Percentiles rank a stretch among this genome's conserved stretches.
Evolutionary conservation across 2,888 invertebrate genomes (phyloP).

Genomic region (Sericinus montela): DNA sequence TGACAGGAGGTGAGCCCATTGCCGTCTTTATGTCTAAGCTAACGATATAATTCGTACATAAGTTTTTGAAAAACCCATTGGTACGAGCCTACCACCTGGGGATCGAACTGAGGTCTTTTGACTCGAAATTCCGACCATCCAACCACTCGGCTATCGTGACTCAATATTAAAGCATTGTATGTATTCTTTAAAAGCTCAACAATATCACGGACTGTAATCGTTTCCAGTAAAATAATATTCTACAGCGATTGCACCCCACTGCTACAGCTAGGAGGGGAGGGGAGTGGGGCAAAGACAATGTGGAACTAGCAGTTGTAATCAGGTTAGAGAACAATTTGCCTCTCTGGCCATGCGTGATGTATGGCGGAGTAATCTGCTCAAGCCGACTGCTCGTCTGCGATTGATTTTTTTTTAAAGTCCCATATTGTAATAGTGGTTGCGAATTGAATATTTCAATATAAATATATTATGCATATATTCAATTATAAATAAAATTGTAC

Average conservation of each 20-base stretch:
- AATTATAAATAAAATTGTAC: no score
- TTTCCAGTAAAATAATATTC: slow-evolving; percentile 25
- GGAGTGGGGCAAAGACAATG: slow-evolving; percentile 59
- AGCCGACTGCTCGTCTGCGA: slow-evolving; percentile 36
- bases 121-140: no score
- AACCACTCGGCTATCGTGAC: not conserved
- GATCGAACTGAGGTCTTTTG: no score
- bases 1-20: no score
- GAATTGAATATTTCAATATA: slow-evolving; percentile 11
- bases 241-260: slow-evolving; percentile 25
- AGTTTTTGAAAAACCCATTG: no score
- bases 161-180: not conserved
- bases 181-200: no score
- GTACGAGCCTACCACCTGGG: no score
- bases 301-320: slow-evolving; percentile 82
- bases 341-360: slow-evolving; percentile 84
- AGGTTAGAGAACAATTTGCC: slow-evolving; percentile 90
- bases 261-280: slow-evolving; percentile 19
- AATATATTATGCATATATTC: no score
- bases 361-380: slow-evolving; percentile 53
- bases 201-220: not conserved
- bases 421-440: slow-evolving; percentile 20
- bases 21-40: no score
- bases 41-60: no score
- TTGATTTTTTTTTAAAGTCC: slow-evolving; percentile 38